Conservation (phyloP, 2,113 vertebrate species). For the Rhabdomys dilectus region DNA sequence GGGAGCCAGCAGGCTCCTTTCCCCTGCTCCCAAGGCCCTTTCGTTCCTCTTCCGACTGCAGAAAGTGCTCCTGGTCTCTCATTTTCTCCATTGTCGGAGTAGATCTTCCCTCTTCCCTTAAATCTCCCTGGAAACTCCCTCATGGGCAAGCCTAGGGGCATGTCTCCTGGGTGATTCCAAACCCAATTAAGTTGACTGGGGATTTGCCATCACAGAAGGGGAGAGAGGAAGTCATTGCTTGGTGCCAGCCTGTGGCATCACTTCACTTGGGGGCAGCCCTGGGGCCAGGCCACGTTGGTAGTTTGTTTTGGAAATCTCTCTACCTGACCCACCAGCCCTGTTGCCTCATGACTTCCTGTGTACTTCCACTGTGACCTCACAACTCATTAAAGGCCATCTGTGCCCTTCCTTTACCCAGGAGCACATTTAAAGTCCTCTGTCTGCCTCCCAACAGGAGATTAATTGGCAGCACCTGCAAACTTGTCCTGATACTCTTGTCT, state of each 20-base stretch:
- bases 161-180: neutral
- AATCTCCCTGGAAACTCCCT: neutral
- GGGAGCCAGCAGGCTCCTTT: neutral
- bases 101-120: neutral
- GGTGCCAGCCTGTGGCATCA: neutral
- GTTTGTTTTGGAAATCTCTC: neutral
- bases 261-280: neutral
- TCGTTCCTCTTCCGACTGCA: too few species aligned
- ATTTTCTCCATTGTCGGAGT: neutral
- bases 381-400: neutral
- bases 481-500: neutral
- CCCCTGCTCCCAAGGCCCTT: rapidly evolving
- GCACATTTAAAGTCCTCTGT: neutral
- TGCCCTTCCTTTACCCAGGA: neutral
- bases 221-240: neutral
- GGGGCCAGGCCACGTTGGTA: too few species aligned
- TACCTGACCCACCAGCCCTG: neutral
- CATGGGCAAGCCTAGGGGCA: neutral
- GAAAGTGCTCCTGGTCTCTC: neutral
- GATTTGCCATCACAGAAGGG: neutral
- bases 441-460: neutral
- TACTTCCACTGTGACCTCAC: neutral
- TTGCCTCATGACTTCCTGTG: neutral
- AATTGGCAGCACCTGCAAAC: neutral
- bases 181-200: neutral